Evolutionary conservation across 2,888 invertebrate genomes (phyloP).

Genomic region (Microdon myrmicae): DNA sequence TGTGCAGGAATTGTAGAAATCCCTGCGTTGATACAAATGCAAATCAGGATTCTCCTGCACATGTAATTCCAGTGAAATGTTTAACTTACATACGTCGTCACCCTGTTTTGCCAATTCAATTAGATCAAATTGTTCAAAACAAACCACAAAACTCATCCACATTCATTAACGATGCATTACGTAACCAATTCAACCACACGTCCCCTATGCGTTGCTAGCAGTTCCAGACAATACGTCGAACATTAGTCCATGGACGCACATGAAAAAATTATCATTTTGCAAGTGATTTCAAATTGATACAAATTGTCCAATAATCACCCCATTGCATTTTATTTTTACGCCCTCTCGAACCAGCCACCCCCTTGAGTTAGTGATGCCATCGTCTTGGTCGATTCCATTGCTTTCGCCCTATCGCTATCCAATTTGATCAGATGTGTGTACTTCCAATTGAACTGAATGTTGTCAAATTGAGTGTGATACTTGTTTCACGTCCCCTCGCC

Average conservation of each 20-base stretch:
- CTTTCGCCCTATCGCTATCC: constrained; percentile 3
- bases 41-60: too few species aligned
- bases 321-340: constrained; percentile 62
- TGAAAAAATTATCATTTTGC: constrained; percentile 37
- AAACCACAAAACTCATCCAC: constrained; percentile 6
- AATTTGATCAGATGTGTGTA: constrained; percentile 31
- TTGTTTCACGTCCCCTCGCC: not conserved
- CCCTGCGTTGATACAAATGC: too few species aligned
- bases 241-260: too few species aligned
- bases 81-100: too few species aligned
- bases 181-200: constrained; percentile 9
- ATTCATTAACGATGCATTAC: constrained; percentile 18
- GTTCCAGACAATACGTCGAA: constrained; percentile 2
- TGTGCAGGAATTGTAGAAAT: too few species aligned
- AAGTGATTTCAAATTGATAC: constrained; percentile 62
- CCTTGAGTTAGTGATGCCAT: constrained; percentile 1
- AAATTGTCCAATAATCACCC: constrained; percentile 65
- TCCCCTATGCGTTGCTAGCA: not conserved
- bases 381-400: not conserved
- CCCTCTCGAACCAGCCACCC: constrained; percentile 16
- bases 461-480: constrained; percentile 38
- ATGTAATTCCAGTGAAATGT: too few species aligned
- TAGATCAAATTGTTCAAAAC: constrained; percentile 6
- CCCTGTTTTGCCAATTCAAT: not conserved
- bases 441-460: constrained; percentile 38